These are phyloP conservation scores for Matsumurasca onukii DNA, from an alignment of 1,140 invertebrate species.

Conservation along the genomic window DNA sequence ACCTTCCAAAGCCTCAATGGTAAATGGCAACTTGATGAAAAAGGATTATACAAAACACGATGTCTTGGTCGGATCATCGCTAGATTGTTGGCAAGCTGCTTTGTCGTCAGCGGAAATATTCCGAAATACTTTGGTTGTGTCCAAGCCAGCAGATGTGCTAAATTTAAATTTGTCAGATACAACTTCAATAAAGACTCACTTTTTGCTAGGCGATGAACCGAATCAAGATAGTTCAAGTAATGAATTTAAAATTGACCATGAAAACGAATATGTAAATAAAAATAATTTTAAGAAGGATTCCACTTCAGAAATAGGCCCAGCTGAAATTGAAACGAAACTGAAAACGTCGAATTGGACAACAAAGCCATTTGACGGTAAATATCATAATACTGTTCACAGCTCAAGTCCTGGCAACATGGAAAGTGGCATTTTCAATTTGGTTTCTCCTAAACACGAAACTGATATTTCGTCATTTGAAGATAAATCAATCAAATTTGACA, in stretches of 20 bases:
- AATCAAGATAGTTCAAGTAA: background rate
- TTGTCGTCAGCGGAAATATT: background rate
- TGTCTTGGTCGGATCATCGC: too few species aligned
- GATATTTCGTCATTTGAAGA: too few species aligned
- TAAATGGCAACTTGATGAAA: too few species aligned
- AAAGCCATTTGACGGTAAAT: background rate
- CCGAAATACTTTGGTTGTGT: background rate
- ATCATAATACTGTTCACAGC: too few species aligned
- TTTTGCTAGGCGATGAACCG: background rate
- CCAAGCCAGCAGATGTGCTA: background rate
- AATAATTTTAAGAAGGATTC: background rate
- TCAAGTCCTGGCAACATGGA: too few species aligned
- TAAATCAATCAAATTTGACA: too few species aligned
- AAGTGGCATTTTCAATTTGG: too few species aligned
- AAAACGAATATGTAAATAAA: background rate
- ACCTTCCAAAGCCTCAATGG: background rate
- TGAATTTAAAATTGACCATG: background rate
- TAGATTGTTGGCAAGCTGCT: background rate
- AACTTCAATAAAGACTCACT: background rate
- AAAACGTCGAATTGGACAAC: background rate
- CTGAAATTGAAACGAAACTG: background rate
- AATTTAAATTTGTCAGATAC: conserved; percentile 7
- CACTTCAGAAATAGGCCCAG: background rate
- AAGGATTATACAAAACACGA: too few species aligned
- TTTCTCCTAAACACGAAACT: too few species aligned